Base-by-base conservation (phyloP, 2,888 invertebrate genomes). In the Limenitis camilla region DNA sequence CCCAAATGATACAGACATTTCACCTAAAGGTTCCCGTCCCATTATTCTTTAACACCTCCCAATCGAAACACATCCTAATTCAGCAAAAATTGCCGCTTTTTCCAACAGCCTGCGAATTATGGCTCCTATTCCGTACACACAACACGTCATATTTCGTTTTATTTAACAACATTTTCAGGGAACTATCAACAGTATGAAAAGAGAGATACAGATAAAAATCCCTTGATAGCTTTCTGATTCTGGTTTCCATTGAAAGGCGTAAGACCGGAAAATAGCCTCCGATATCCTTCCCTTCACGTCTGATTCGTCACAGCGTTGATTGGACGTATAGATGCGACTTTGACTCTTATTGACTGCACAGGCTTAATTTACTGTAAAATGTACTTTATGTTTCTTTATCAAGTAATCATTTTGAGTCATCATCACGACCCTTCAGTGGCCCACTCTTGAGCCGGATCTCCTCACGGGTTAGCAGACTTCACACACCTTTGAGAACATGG, bases 131-230 rank as follows among this genome's bases (percentile, higher is more conserved):
- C 61, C 58, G 55, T 52, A 53, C 48, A 38, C 54, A 49, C 42
- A 59, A 58, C 58, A 60, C 63, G 63, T 60, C 64, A 58, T 59
- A 60, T 63, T 68, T 63, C 61, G 68, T 66, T 68, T 63, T 53
- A 60, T 43, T 56, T 52, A 54, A 57, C 64, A 65, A 66, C 31
- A 40, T 5, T 60, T 60, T 56, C 58, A 52, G 50, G n/a, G 56
- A 54, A 48, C 43, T 53, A 46, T 47, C 32, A 29, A 8, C 28
- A 10, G 7, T 43, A 50, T 8, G 6, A 1, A 1, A 6, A 2
- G 28, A 5, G n/a, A 0, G 4, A 45, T 58, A 49, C 39, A 49
- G 32, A 9, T 38, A 42, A 32, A 43, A 30, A 56, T 10, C 46
- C 27, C n/a, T 50, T 49, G 5, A 32, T n/a, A 19, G 5, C 36